Evolutionary conservation across 1,140 invertebrate species (phyloP), one percentile per base, ranked within the genome.

Genomic region (Thaumetopoea pityocampa): DNA sequence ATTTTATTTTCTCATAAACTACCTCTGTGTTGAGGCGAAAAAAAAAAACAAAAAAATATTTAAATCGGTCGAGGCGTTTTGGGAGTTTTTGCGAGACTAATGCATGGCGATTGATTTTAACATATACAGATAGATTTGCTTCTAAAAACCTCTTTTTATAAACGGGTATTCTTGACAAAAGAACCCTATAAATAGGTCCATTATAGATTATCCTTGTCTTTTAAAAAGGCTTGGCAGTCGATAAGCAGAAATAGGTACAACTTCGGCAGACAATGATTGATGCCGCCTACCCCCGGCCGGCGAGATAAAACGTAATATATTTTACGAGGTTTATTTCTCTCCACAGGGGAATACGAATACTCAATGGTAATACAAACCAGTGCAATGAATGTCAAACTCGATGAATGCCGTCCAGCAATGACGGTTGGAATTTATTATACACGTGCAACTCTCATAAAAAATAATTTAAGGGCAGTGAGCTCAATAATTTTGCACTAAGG

Each of bases 211-310:
- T 63, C 53, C 58, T 58, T 53, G 54, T 51, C 47, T 51, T 51
- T 56, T 42, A 52, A 45, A 67, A 63, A 51, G 46, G 55, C 38
- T 55, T 46, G 40, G 42, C 52, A 53, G 47, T 20, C 60, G 62
- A 63, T 67, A 72, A 74, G 61, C 57, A 67, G 44, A 42, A 47
- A 50, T 48, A 55, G 51, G 42, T 37, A 47, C 50, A 36, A 37
- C 33, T 52, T 26, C 42, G n/a, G n/a, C 28, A 62, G 68, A 76
- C 73, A 71, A 66, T 71, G 73, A 81, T 76, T 71, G 71, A 80
- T 80, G 65, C 43, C 16, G 29, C 35, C 19, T 30, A 48, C 42
- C 33, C 24, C 26, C 24, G 48, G 29, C 43, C 11, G 32, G 35
- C 49, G 34, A 47, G 49, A 59, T 56, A 58, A 57, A 48, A 35